Percentiles rank a stretch among this genome's conserved stretches.
These are phyloP conservation scores for Rotaria magnacalcarata DNA, from an alignment of 2,888 invertebrate species.

Conservation along the genomic window DNA sequence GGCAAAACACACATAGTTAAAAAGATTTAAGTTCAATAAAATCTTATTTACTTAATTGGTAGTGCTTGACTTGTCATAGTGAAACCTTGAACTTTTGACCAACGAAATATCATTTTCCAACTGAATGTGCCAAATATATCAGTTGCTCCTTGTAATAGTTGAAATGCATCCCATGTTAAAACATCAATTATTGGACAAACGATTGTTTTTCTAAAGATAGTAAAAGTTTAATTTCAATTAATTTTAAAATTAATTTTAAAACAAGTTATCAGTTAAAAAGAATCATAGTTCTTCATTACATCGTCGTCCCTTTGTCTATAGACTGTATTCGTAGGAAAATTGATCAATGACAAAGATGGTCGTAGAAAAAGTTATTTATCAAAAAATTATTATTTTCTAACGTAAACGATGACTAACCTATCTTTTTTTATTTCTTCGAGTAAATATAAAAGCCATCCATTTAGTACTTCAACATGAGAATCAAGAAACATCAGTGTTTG, in stretches of 20 bases:
- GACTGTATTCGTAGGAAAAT: too few species aligned
- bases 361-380: too few species aligned
- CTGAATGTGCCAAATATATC: conserved; percentile 36
- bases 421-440: conserved; percentile 84
- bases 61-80: not conserved
- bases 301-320: too few species aligned
- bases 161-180: conserved; percentile 62
- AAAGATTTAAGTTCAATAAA: not conserved
- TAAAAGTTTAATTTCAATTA: too few species aligned
- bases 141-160: conserved; percentile 30
- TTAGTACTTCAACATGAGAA: conserved; percentile 94
- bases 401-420: conserved; percentile 53
- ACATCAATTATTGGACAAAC: conserved; percentile 98
- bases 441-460: conserved; percentile 94
- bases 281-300: too few species aligned
- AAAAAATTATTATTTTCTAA: too few species aligned
- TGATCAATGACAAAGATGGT: too few species aligned
- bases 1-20: not conserved
- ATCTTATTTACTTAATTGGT: not conserved
- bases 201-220: conserved; percentile 68
- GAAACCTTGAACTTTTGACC: not conserved
- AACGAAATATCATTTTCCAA: conserved; percentile 37
- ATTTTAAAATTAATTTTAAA: too few species aligned
- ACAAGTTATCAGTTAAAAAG: too few species aligned
- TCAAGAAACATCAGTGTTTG: conserved; percentile 90